These are phyloP conservation scores for Neodiprion pinetum DNA, from an alignment of 1,140 invertebrate species.

Conservation along the genomic window DNA sequence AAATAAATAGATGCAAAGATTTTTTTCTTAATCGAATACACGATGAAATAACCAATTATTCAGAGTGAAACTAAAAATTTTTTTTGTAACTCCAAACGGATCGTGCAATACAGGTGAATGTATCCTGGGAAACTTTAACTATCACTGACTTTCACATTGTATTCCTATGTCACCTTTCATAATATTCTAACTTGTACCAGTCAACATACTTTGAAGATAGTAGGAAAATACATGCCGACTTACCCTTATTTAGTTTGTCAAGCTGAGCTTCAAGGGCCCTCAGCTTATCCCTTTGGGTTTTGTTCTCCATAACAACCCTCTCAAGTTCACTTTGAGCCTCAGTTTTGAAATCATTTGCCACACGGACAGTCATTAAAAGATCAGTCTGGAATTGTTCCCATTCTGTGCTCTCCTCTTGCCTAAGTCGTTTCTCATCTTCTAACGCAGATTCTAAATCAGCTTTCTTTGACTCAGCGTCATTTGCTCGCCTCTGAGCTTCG, in stretches of 20 bases:
- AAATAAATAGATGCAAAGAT: too few relatives aligned
- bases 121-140: too few relatives aligned
- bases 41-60: too few relatives aligned
- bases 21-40: too few relatives aligned
- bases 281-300: constrained; percentile 79
- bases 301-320: constrained; percentile 82
- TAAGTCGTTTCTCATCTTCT: constrained; percentile 66
- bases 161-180: too few relatives aligned
- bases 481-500: constrained; percentile 72
- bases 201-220: too few relatives aligned
- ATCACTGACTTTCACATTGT: too few relatives aligned
- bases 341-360: constrained; percentile 94
- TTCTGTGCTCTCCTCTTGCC: constrained; percentile 75
- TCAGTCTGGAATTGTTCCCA: constrained; percentile 96
- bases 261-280: constrained; percentile 79
- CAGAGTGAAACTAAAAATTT: too few relatives aligned
- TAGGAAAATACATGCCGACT: constrained; percentile 33
- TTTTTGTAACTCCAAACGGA: too few relatives aligned
- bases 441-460: constrained; percentile 66
- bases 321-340: constrained; percentile 86
- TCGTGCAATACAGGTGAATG: too few relatives aligned
- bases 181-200: too few relatives aligned
- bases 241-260: constrained; percentile 77
- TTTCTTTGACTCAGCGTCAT: constrained; percentile 65
- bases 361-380: constrained; percentile 89